These are phyloP conservation scores for Leptinotarsa rubiginosa DNA, from an alignment of 2,888 invertebrate species.

Conservation along the genomic window DNA sequence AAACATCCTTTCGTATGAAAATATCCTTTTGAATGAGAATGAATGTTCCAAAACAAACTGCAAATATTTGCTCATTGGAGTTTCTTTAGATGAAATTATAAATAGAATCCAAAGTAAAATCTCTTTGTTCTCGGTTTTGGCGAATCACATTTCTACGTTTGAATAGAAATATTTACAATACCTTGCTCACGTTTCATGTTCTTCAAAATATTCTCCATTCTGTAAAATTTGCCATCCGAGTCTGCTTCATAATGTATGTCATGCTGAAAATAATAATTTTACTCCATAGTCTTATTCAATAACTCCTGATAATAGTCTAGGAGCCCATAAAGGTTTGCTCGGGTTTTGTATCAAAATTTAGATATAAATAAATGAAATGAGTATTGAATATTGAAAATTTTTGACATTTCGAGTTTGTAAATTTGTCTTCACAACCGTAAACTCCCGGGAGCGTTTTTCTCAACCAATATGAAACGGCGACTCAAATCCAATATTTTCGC, in stretches of 20 bases:
- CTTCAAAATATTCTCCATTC: slow-evolving; percentile 31
- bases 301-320: neutral
- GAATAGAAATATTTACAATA: slow-evolving; percentile 23
- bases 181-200: slow-evolving; percentile 41
- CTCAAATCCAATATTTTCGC: no score
- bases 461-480: no score
- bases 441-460: no score
- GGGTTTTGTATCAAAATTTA: neutral
- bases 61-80: no score
- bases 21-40: no score
- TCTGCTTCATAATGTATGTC: slow-evolving; percentile 27
- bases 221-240: slow-evolving; percentile 24
- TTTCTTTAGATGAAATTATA: neutral
- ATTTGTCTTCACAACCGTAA: no score
- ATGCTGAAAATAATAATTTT: slow-evolving; percentile 22
- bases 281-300: neutral
- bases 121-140: neutral
- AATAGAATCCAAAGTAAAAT: neutral
- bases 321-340: neutral
- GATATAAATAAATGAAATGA: no score
- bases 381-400: no score
- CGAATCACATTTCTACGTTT: neutral
- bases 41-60: no score
- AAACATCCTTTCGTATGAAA: no score
- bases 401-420: no score